These are phyloP conservation scores for Seladonia tumulorum DNA, from an alignment of 2,888 invertebrate genomes.

Conservation along the genomic window DNA sequence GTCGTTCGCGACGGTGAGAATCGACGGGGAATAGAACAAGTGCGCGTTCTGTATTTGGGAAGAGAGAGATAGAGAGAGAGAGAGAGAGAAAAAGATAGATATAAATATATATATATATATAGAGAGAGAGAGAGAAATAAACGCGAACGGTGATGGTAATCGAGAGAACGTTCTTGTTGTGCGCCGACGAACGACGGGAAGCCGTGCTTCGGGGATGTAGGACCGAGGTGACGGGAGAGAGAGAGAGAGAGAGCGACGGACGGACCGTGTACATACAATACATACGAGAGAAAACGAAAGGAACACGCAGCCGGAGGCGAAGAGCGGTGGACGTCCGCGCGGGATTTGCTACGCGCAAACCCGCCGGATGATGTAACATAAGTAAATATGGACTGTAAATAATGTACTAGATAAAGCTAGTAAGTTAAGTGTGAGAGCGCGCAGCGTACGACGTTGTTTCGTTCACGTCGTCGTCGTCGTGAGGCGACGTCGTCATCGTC, in stretches of 20 bases:
- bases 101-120: background rate
- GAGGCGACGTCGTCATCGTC: slow-evolving; percentile 42
- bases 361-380: slow-evolving; percentile 83
- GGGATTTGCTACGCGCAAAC: slow-evolving; percentile 80
- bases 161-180: slow-evolving; percentile 26
- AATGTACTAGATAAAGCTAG: slow-evolving; percentile 83
- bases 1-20: slow-evolving; percentile 46
- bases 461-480: slow-evolving; percentile 59
- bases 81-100: background rate
- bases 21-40: slow-evolving; percentile 22
- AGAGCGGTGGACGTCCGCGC: slow-evolving; percentile 76
- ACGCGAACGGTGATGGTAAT: slow-evolving; percentile 1
- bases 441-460: slow-evolving; percentile 40
- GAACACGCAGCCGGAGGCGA: slow-evolving; percentile 66
- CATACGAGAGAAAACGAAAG: slow-evolving; percentile 40
- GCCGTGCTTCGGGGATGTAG: slow-evolving; percentile 12
- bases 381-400: slow-evolving; percentile 84
- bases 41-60: slow-evolving; percentile 40
- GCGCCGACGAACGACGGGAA: slow-evolving; percentile 36
- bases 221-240: background rate
- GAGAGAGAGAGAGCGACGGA: slow-evolving; percentile 6
- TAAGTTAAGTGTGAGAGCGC: slow-evolving; percentile 77
- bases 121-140: background rate
- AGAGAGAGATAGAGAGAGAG: background rate
- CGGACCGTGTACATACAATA: slow-evolving; percentile 37